Base-by-base conservation (phyloP, 1,140 invertebrate species). In the Daktulosphaira vitifoliae region DNA sequence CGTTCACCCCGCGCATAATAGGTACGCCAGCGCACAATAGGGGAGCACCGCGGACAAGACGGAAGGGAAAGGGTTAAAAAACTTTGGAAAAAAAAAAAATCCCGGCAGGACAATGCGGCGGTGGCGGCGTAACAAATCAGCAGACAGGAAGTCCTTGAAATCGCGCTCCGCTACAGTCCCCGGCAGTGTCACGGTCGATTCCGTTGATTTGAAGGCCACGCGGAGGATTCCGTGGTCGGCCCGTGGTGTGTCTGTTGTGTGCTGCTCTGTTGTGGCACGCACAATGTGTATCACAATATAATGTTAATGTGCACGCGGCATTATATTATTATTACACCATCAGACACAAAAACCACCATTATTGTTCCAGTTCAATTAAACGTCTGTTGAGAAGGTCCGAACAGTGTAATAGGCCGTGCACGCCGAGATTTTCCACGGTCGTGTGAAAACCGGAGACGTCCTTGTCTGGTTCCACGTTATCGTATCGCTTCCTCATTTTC, bases 121-220 rank as follows among this genome's bases (percentile, higher is more conserved):
- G 29, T 33, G 29, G 37, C 54, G 54, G 54, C 54, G 54, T 59
- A 44, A 59, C 54, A 59, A 59, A 59, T 59, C 54, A 33, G 54
- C 54, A 59, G 54, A 59, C 54, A 59, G 54, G 54, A 59, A 59
- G 54, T 59, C 54, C 54, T 59, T 59, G 54, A 59, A 56, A 59
- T 42, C 54, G 54, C 54, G 54, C 54, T 44, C 38, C 39, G 39
- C 54, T 25, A 44, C 39, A 44, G 37, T 8, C 54, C 53, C 53
- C 33, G 39, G 53, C 54, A 59, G 54, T 59, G 54, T 59, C 54
- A 59, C 54, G 54, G 54, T 59, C 54, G 54, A 59, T 42, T 59
- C 54, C 38, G 54, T 59, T 44, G 54, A 37, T 37, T 46, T 38
- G 29, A 38, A 59, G 54, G 54, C 39, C 54, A 25, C 39, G 54